Conservation (phyloP, 2,888 invertebrate species). For the Euphydryas editha region DNA sequence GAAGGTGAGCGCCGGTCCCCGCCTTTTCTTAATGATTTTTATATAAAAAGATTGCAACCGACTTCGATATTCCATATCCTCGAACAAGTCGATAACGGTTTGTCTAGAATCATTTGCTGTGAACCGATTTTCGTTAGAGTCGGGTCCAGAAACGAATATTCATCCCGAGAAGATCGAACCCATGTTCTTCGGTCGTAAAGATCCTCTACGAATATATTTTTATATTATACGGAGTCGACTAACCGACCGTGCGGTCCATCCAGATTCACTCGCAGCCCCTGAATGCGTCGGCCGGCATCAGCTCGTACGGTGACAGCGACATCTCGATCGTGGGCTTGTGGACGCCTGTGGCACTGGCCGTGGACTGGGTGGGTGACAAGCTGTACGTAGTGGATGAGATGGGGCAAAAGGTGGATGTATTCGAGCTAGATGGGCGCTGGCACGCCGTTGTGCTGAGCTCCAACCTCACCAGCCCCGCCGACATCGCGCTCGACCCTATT, state of each 20-base stretch:
- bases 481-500: conserved; percentile 96
- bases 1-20: conserved; percentile 80
- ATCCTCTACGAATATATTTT: too few species aligned
- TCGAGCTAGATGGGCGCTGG: conserved; percentile 92
- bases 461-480: conserved; percentile 95
- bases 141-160: too few species aligned
- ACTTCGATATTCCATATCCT: too few species aligned
- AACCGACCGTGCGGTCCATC: background rate
- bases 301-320: conserved; percentile 83
- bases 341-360: conserved; percentile 95
- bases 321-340: conserved; percentile 92
- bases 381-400: conserved; percentile 96
- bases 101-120: too few species aligned
- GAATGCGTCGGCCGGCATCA: conserved; percentile 67
- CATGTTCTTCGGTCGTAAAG: too few species aligned
- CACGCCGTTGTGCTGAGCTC: conserved; percentile 96
- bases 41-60: too few species aligned
- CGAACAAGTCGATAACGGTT: too few species aligned
- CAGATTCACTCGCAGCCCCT: conserved; percentile 86
- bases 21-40: too few species aligned
- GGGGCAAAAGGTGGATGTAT: conserved; percentile 96
- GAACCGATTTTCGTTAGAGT: too few species aligned
- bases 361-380: conserved; percentile 98
- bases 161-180: too few species aligned
- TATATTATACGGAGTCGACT: background rate